Conservation (phyloP, 2,113 vertebrate species). For the Fukomys damarensis region DNA sequence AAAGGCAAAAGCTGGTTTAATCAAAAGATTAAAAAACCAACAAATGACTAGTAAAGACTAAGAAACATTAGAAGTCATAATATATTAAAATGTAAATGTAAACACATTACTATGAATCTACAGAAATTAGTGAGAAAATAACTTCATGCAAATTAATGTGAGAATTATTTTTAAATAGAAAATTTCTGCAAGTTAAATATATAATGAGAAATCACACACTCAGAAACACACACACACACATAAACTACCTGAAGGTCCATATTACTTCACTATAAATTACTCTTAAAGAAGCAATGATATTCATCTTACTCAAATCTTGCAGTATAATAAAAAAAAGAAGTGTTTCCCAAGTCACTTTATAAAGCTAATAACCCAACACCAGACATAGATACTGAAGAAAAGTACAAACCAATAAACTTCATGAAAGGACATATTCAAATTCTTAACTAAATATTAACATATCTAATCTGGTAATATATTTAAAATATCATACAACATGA, state of each 20-base stretch:
- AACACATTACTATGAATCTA: background rate
- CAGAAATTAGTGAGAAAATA: background rate
- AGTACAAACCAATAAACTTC: background rate
- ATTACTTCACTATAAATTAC: background rate
- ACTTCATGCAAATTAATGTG: background rate
- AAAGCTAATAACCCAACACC: background rate
- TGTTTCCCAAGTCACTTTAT: background rate
- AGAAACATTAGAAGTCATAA: background rate
- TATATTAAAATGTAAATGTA: background rate
- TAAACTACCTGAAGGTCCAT: background rate
- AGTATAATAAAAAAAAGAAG: background rate
- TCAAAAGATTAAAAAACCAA: slow-evolving; percentile 14
- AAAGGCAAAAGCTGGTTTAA: background rate
- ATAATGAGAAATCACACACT: background rate
- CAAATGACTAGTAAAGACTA: background rate
- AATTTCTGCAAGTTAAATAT: background rate
- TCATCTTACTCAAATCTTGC: background rate
- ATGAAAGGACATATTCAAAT: background rate
- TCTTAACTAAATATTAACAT: background rate
- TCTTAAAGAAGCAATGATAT: background rate
- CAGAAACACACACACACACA: background rate
- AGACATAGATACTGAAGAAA: background rate
- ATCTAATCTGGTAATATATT: background rate
- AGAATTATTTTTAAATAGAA: background rate
- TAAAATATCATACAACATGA: background rate